Base-by-base conservation (phyloP, 2,797 vertebrate genomes). In the Heliangelus exortis region DNA sequence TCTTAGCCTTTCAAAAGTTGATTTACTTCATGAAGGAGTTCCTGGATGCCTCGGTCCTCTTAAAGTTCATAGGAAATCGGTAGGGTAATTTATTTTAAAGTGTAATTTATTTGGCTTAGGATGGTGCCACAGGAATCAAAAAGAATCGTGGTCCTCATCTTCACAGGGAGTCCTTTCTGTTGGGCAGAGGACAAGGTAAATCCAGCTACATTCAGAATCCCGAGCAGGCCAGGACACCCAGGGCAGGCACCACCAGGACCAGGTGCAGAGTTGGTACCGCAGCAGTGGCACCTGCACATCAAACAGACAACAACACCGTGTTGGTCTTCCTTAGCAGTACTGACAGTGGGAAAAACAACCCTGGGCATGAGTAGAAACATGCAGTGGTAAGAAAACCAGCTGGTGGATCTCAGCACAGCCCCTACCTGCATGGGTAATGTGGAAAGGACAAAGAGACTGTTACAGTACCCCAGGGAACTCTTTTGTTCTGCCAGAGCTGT, bases 161-260 rank as follows among this genome's bases (percentile, higher is more conserved):
- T 97, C 97, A 97, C 97, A 97, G 97, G 97, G 96, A 98, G 97
- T 98, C 97, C 98, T 97, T 97, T 98, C 98, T 96, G 97, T 96
- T 73, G 93, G 88, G 92, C 59, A 89, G 97, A 97, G 97, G 96
- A 97, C 74, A 98, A 97, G 97, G 97, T 97, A 97, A 97, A 97
- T 96, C 98, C 97, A 88, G 97, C 96, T 98, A 99, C 98, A 99
- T 99, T 99, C 98, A 99, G 97, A 99, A 98, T 97, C 98, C 98
- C 95, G 98, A 98, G 96, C 98, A 98, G 96, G 98, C 80, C 45
- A 99, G 90, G 85, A 98, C 97, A 95, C 98, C 94, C 77, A 99
- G 94, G 94, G 98, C 94, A 95, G 99, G 97, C 90, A 98, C 94
- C 94, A 98, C 94, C 18, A 98, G 77, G 91, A 98, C 96, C 26